phyloP scores from a whole-genome alignment of 2,113 vertebrate species.

The Telmatochromis sp. region DNA sequence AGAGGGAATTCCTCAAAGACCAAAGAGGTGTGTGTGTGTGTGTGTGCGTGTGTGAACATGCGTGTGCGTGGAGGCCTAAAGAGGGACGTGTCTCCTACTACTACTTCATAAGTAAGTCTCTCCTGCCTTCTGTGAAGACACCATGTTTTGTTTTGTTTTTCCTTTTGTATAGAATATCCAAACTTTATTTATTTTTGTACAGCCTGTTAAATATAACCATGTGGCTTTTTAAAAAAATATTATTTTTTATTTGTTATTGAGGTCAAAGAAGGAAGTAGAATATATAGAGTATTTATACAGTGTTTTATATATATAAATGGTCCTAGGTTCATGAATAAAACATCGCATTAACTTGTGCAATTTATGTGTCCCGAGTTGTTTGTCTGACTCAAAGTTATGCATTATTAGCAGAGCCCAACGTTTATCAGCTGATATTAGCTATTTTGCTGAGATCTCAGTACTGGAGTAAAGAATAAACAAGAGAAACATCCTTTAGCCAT shows the following conservation, averaged over 20 bases:
- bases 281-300: conserved; percentile 99
- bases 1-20: conserved; percentile 45
- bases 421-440: neutral
- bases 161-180: conserved; percentile 76
- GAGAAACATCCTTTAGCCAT: neutral
- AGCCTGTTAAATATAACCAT: conserved; percentile 94
- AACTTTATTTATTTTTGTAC: conserved; percentile 99
- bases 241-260: conserved; percentile 76
- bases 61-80: conserved; percentile 49
- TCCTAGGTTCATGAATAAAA: conserved; percentile 76
- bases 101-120: conserved; percentile 98
- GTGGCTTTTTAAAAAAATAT: conserved; percentile 76
- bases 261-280: conserved; percentile 87
- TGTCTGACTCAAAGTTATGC: neutral
- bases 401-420: neutral
- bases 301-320: conserved; percentile 75
- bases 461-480: neutral
- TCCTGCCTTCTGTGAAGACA: conserved; percentile 91
- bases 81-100: conserved; percentile 71
- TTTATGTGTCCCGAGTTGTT: conserved; percentile 15
- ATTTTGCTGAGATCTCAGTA: neutral
- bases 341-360: conserved; percentile 66
- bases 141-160: conserved; percentile 37
- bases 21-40: conserved; percentile 52
- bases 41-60: neutral